phyloP scores from a whole-genome alignment of 1,140 invertebrate genomes.

The Drosophila miranda region DNA sequence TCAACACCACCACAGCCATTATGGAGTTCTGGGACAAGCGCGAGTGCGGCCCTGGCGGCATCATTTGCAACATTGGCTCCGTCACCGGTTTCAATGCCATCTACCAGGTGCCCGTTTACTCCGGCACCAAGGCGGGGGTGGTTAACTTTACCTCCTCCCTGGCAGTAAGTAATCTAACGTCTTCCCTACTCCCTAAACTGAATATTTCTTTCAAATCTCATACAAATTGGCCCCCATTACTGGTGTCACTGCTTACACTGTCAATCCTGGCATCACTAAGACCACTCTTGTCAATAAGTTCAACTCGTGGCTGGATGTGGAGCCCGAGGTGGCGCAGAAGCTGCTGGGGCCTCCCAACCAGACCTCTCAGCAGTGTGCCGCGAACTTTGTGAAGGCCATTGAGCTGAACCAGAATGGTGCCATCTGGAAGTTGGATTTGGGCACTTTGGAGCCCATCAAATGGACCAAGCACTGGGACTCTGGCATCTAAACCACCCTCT shows the following conservation, averaged over 20 bases:
- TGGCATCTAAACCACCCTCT: constrained; percentile 55
- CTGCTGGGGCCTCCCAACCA: constrained; percentile 62
- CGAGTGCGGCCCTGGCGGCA: constrained; percentile 85
- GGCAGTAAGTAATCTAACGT: constrained; percentile 45
- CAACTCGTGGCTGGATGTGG: constrained; percentile 73
- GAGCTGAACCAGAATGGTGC: constrained; percentile 71
- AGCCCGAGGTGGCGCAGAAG: constrained; percentile 60
- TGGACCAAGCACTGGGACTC: constrained; percentile 73
- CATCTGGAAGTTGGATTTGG: constrained; percentile 69
- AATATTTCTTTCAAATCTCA: background rate
- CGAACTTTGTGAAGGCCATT: constrained; percentile 75
- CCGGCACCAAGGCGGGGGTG: constrained; percentile 83
- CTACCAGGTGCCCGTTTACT: constrained; percentile 82
- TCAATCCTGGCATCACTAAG: constrained; percentile 68
- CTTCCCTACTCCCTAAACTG: background rate
- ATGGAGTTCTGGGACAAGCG: constrained; percentile 84
- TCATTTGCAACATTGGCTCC: constrained; percentile 86
- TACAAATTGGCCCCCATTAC: constrained; percentile 61
- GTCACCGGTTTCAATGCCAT: constrained; percentile 84
- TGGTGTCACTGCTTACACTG: constrained; percentile 65
- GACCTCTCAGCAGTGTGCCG: constrained; percentile 41
- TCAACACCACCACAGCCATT: constrained; percentile 73
- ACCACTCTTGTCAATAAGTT: constrained; percentile 64
- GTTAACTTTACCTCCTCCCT: constrained; percentile 82
- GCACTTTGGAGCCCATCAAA: constrained; percentile 52